These are phyloP conservation scores for Crambe crambe DNA, from an alignment of 37 sponge, comb jelly and placozoan species.

Conservation along the genomic window DNA sequence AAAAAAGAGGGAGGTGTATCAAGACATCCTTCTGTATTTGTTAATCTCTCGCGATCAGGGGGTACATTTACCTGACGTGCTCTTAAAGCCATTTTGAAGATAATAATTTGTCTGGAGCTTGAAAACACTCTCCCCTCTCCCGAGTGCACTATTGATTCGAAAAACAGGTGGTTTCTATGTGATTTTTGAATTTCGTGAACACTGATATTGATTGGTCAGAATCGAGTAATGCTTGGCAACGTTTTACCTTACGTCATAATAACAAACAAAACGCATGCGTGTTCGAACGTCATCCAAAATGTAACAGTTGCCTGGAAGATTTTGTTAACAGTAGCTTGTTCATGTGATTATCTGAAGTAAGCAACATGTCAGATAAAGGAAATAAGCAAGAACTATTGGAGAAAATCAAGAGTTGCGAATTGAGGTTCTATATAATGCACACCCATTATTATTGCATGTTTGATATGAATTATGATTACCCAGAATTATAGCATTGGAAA, in stretches of 20 bases:
- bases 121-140: no score
- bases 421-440: conserved; percentile 23
- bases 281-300: no score
- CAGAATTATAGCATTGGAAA: conserved; percentile 55
- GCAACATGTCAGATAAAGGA: conserved; percentile 6
- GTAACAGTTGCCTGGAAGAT: no score
- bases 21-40: background rate
- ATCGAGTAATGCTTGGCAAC: no score
- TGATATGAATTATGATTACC: no score
- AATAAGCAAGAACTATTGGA: conserved; percentile 7
- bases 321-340: no score
- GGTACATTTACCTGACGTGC: background rate
- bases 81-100: conserved; percentile 25
- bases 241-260: no score
- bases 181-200: background rate
- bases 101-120: no score
- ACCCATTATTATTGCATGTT: background rate
- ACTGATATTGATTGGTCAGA: background rate
- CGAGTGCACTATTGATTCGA: background rate
- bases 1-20: background rate
- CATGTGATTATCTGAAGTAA: no score
- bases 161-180: background rate
- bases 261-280: no score
- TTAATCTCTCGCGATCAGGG: background rate
- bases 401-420: conserved; percentile 8